A percentile compares a stretch with the other conserved stretches of the same genome.
phyloP scores from a whole-genome alignment of 2,113 vertebrate species.

The Erythrocercus mccallii region DNA sequence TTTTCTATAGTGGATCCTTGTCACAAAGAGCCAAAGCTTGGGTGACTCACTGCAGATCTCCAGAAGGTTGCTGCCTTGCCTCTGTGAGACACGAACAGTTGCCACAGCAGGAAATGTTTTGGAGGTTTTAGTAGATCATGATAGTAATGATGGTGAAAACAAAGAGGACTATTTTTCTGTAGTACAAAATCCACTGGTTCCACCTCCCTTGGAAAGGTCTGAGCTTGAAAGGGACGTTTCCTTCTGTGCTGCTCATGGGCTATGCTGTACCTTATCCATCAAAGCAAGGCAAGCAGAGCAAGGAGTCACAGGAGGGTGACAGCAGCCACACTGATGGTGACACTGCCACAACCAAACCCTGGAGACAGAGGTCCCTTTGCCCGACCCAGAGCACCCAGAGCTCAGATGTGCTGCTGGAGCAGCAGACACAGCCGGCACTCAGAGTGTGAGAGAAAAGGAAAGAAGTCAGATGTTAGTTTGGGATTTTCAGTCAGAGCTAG shows the following conservation, averaged over 20 bases:
- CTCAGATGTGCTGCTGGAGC: not conserved
- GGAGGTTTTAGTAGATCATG: not conserved
- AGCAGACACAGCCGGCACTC: accelerated
- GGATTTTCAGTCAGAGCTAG: not conserved
- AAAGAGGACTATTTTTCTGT: not conserved
- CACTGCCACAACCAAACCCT: not conserved
- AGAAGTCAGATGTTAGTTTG: not conserved
- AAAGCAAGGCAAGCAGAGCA: not conserved
- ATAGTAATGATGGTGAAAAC: not conserved
- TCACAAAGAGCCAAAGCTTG: not conserved
- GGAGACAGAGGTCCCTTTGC: no score
- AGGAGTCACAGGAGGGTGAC: not conserved
- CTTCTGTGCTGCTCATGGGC: not conserved
- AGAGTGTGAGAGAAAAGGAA: not conserved
- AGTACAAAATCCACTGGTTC: not conserved
- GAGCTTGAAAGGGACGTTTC: not conserved
- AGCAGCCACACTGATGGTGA: accelerated
- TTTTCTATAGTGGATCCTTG: not conserved
- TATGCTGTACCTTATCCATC: not conserved
- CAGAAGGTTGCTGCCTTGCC: not conserved
- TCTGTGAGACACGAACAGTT: not conserved
- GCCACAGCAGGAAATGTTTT: accelerated
- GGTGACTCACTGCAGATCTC: not conserved
- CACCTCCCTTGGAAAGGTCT: not conserved
- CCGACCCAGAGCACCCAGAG: accelerated